Conservation (phyloP, 2,113 vertebrate species). For the Sorex fumeus region DNA sequence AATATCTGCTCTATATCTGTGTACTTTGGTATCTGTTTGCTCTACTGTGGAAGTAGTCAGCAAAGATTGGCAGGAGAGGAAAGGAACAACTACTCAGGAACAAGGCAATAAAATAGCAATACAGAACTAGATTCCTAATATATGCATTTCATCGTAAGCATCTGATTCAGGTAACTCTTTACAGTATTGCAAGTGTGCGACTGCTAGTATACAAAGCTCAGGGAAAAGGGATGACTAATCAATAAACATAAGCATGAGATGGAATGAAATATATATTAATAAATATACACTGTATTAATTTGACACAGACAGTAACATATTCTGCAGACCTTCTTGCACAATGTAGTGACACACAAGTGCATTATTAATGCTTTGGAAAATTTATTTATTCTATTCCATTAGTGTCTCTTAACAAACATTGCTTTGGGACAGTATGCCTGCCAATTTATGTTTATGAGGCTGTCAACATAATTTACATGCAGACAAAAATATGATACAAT, state of each 20-base stretch:
- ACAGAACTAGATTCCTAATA: background rate
- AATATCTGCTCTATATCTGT: background rate
- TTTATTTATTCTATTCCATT: slow-evolving; percentile 91
- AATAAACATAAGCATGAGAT: slow-evolving; percentile 67
- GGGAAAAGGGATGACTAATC: slow-evolving; percentile 59
- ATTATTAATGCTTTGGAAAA: slow-evolving; percentile 87
- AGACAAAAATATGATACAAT: slow-evolving; percentile 91
- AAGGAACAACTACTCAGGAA: background rate
- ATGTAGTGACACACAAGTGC: slow-evolving; percentile 57
- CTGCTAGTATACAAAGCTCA: background rate
- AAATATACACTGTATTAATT: slow-evolving; percentile 69
- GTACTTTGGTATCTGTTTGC: background rate
- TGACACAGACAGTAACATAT: slow-evolving; percentile 73
- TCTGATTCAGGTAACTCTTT: background rate
- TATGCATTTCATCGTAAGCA: background rate
- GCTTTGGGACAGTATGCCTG: slow-evolving; percentile 90
- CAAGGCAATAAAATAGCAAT: background rate
- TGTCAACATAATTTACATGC: slow-evolving; percentile 93
- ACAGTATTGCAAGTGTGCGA: background rate
- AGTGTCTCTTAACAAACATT: slow-evolving; percentile 90
- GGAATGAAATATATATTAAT: slow-evolving; percentile 65
- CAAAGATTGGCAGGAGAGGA: background rate
- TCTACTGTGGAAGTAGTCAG: background rate
- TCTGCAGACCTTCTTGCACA: slow-evolving; percentile 64
- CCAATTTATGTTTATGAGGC: slow-evolving; percentile 92